phyloP scores from a whole-genome alignment of 2,797 vertebrate genomes.

The Acridotheres tristis region DNA sequence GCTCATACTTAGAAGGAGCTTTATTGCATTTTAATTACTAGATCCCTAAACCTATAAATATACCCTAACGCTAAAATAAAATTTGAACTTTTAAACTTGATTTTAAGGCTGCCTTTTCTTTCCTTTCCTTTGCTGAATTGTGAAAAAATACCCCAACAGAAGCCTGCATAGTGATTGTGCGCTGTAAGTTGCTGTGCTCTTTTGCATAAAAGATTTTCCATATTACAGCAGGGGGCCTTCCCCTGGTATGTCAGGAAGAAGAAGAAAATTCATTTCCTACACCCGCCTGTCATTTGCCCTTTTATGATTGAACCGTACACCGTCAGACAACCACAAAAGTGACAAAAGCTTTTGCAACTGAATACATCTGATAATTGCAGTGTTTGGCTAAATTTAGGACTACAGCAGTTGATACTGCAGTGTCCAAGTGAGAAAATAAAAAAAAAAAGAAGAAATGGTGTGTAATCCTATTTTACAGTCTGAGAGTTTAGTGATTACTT shows the following conservation, averaged over 20 bases:
- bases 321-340: conserved; percentile 73
- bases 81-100: conserved; percentile 52
- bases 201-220: conserved; percentile 82
- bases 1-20: background rate
- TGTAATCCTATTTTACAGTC: conserved; percentile 2
- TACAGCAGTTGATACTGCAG: conserved; percentile 15
- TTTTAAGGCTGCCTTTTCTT: conserved; percentile 42
- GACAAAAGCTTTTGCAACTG: conserved; percentile 75
- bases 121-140: background rate
- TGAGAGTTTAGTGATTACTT: conserved; percentile 39
- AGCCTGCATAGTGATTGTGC: conserved; percentile 73
- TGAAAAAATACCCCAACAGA: background rate
- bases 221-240: conserved; percentile 78
- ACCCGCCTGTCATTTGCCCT: conserved; percentile 77
- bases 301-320: conserved; percentile 76
- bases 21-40: conserved; percentile 23
- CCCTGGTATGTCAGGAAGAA: conserved; percentile 76
- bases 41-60: conserved; percentile 6
- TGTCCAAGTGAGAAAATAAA: background rate
- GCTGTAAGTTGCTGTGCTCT: conserved; percentile 75
- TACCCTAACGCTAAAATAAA: background rate
- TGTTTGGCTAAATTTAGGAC: conserved; percentile 70
- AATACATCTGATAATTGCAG: conserved; percentile 70
- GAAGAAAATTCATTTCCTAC: conserved; percentile 79
- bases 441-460: background rate